phyloP scores from a whole-genome alignment of 2,113 vertebrate genomes.

The Epinephelus moara region DNA sequence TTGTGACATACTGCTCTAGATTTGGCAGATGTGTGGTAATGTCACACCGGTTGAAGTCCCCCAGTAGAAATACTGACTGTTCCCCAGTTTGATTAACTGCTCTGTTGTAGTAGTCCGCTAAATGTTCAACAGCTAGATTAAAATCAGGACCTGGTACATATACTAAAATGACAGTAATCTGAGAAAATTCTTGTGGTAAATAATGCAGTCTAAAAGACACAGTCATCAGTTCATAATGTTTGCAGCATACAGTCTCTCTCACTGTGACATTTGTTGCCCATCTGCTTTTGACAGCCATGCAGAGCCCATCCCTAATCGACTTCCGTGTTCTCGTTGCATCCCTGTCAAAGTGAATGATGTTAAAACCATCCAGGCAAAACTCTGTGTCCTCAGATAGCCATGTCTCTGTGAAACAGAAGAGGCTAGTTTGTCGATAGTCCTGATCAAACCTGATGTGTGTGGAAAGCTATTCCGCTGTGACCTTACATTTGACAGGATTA shows the following conservation, averaged over 20 bases:
- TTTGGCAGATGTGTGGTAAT: neutral
- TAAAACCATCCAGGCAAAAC: neutral
- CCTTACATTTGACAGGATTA: too few relatives aligned
- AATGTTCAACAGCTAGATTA: neutral
- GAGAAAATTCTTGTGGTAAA: too few relatives aligned
- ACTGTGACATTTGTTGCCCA: neutral
- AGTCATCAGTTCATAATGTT: too few relatives aligned
- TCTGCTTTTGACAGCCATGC: neutral
- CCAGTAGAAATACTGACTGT: neutral
- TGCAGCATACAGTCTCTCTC: too few relatives aligned
- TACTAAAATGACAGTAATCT: neutral
- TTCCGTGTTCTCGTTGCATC: neutral
- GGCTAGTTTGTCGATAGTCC: too few relatives aligned
- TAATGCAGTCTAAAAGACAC: neutral
- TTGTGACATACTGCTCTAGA: neutral
- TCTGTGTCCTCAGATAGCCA: too few relatives aligned
- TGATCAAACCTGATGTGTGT: too few relatives aligned
- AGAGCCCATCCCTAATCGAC: neutral
- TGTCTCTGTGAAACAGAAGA: too few relatives aligned
- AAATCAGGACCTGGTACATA: neutral
- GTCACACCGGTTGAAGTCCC: neutral
- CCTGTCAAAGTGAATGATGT: neutral
- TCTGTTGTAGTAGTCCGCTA: neutral
- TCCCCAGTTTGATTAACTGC: neutral
- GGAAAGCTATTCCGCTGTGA: too few relatives aligned